Base-by-base conservation (phyloP, 1,140 invertebrate genomes). In the Magallana angulata region DNA sequence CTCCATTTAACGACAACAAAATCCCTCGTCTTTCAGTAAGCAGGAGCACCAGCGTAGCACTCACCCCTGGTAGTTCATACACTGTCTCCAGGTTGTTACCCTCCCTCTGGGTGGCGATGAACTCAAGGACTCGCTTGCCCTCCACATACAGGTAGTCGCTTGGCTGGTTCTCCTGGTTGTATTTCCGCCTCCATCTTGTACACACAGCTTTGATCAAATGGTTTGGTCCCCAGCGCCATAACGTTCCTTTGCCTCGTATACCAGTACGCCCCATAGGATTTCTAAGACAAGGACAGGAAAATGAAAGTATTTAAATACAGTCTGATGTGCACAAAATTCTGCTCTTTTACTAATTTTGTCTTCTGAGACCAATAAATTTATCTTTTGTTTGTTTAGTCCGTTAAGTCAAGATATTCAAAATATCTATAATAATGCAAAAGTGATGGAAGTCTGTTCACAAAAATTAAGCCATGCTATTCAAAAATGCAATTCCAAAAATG, bases 31-130 rank as follows among this genome's bases (percentile, higher is more conserved):
- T 48, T 5, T 48, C 2, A 48, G 5, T 48, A 48, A 48, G 36
- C 36, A 48, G 5, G 36, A 48, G 36, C 36, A 48, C 36, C 36
- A 48, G 3, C 1, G 36, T 48, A 48, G 36, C 36, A 48, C 90
- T 91, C 92, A 96, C 96, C 60, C 96, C 96, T 24, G 98, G 98
- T 89, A 99, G 96, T 76, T 88, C 86, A 86, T 84, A 91, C 0
- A 98, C 98, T 97, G 98, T 98, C 93, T 98, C 96, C 8, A 89
- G 48, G 64, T 87, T 81, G 24, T 89, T 97, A 94, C 99, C 98
- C 68, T 96, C 94, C 87, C 98, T 96, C 95, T 98, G 96, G 90
- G 99, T 98, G 2, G 97, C 97, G 82, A 99, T 97, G 96, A 99
- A 98, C 93, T 99, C 97, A 0, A 99, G 94, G 89, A 98, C 96